phyloP scores from a whole-genome alignment of 2,113 vertebrate species.

The Lophura nycthemera region DNA sequence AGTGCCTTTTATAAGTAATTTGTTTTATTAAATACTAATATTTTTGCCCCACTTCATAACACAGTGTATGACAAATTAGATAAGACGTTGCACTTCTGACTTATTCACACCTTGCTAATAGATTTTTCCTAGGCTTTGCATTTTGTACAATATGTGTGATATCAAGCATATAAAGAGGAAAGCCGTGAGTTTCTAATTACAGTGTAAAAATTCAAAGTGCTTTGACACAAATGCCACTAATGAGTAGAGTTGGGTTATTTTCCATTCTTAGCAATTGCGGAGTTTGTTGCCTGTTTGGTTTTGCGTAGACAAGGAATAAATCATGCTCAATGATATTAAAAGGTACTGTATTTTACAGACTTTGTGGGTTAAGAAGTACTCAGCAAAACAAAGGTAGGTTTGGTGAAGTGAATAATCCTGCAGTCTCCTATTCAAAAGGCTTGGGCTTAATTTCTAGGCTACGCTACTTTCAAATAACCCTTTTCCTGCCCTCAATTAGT shows the following conservation, averaged over 20 bases:
- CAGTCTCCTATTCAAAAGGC: neutral
- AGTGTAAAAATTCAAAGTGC: neutral
- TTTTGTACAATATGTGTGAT: neutral
- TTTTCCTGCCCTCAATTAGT: neutral
- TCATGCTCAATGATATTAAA: neutral
- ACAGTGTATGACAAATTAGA: neutral
- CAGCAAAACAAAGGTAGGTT: neutral
- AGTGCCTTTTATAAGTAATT: neutral
- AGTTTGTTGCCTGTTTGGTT: neutral
- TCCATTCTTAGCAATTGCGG: neutral
- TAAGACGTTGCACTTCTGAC: neutral
- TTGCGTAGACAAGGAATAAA: neutral
- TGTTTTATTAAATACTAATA: neutral
- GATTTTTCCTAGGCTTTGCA: neutral
- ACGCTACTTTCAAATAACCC: neutral
- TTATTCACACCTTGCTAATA: neutral
- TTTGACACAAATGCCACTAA: fast-evolving
- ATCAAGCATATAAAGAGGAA: neutral
- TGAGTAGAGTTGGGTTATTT: neutral
- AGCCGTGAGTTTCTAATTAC: neutral
- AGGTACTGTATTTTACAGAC: neutral
- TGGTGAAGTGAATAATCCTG: neutral
- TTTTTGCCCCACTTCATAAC: neutral
- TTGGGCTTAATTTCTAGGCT: neutral
- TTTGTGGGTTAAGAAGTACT: neutral